Evolutionary conservation across 2,888 invertebrate genomes (phyloP), one percentile per base, ranked within the genome.

Genomic region (Embidobia sp.): DNA sequence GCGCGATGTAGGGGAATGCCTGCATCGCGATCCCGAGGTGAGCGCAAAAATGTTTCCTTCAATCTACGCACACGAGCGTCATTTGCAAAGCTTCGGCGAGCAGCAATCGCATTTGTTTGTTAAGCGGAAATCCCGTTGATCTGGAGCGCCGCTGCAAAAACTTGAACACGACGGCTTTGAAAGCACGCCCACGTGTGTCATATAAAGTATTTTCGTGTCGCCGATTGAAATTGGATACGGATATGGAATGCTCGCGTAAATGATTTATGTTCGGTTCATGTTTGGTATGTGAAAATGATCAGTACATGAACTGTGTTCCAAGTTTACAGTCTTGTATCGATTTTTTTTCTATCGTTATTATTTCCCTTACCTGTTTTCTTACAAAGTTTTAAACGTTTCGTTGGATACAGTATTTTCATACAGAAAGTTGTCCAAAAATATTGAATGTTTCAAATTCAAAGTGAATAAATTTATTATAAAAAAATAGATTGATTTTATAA

Each of bases 91-190:
- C 64, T 59, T 70, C 42, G 49, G 27, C 27, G 37, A 22, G 10
- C 51, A 61, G 67, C 75, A 49, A 59, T 57, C 59, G 70, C 63
- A 70, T 70, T 70, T 66, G 76, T 76, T 76, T 59, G 70, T 70
- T 63, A 70, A 76, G 53, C 70, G 66, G 22, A 51, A 64, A 70
- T 66, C 59, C 53, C 40, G 40, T 37, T 59, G 51, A 77, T 70
- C 66, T 51, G 33, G 19, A 55, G 31, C 48, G 1, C 37, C 11
- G 35, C 33, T 19, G 49, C 51, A 42, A 63, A 55, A 75, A 67
- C 63, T 63, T 49, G 49, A 33, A 55, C 22, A 37, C 19, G 13
- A 48, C 53, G 63, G 67, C 59, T 59, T 49, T 37, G 27, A 42
- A 29, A 57, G 46, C 59, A 74, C 51, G 70, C 31, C 27, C 26